Evolutionary conservation across 1,140 invertebrate species (phyloP), one percentile per base, ranked within the genome.

Genomic region (Hylyphantes graminicola): DNA sequence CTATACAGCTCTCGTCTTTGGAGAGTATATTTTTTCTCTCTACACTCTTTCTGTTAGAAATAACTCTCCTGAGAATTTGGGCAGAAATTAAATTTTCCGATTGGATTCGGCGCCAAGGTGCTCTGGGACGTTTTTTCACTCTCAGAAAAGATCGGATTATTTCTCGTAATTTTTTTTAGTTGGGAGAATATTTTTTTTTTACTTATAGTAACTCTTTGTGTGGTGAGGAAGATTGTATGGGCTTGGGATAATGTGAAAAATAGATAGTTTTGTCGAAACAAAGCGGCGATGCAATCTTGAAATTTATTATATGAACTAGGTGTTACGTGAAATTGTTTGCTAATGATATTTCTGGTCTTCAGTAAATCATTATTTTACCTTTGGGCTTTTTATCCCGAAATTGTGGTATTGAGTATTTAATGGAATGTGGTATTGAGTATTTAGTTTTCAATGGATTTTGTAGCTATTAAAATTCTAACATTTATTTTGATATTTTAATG

Each of bases 81-180:
- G 70, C 48, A 83, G 80, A 83, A 83, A 83, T 83, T 83, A 83
- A 83, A 83, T 83, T 83, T 83, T 83, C 80, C 72, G 80, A 83
- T 83, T 74, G 80, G 80, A 83, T 64, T 65, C 61, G 80, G 61
- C 70, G 59, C 55, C 35, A 35, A 57, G 72, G 80, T 64, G 80
- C 80, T 65, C 53, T 74, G 80, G 80, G 80, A 83, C 17, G 57
- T 75, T 53, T 57, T 63, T 48, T 76, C 57, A 55, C 13, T 11
- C 19, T 10, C 53, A 70, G 51, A 80, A 70, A 53, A 64, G 57
- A 67, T 50, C 61, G 76, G 76, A 78, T 67, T 78, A 78, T 78
- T 78, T 78, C 35, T 78, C 7, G 35, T n/a, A n/a, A n/a, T 57
- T 76, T 63, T n/a, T 19, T 78, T 54, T 78, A 67, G 61, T 11